These are phyloP conservation scores for Natrix natrix DNA, from an alignment of 2,797 vertebrate genomes.

Conservation along the genomic window DNA sequence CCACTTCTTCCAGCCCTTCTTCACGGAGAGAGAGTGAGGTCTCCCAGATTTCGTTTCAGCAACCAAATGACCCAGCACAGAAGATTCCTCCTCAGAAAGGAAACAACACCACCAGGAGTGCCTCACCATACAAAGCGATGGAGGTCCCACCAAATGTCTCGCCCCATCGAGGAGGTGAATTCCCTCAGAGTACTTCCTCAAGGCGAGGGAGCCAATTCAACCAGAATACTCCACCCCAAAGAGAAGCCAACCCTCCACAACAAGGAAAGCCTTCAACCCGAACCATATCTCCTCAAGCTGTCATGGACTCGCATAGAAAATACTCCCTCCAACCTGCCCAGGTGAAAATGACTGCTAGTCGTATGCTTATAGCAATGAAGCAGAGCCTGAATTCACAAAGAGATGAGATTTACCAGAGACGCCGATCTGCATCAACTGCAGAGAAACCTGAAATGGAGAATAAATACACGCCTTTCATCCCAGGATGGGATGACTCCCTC, in stretches of 20 bases:
- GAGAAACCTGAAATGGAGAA: background rate
- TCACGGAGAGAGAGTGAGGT: background rate
- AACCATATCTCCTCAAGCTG: background rate
- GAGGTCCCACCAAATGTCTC: background rate
- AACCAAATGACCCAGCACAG: too few relatives aligned
- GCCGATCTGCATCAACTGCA: rapidly evolving
- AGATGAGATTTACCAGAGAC: background rate
- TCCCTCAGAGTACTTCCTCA: background rate
- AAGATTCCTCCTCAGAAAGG: background rate
- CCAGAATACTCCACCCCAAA: background rate
- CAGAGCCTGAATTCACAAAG: background rate
- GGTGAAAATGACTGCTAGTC: background rate
- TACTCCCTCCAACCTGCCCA: background rate
- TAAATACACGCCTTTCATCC: background rate
- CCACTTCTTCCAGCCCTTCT: background rate
- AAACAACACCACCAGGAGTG: background rate
- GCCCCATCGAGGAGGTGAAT: background rate
- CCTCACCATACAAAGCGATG: background rate
- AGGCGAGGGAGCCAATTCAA: background rate
- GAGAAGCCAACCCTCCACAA: background rate
- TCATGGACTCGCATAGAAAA: background rate
- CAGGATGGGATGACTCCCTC: background rate
- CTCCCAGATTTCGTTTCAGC: background rate
- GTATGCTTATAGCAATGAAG: conserved; percentile 1
- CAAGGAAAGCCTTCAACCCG: background rate